phyloP scores from a whole-genome alignment of 2,888 invertebrate genomes.

The Dryomyza anilis region DNA sequence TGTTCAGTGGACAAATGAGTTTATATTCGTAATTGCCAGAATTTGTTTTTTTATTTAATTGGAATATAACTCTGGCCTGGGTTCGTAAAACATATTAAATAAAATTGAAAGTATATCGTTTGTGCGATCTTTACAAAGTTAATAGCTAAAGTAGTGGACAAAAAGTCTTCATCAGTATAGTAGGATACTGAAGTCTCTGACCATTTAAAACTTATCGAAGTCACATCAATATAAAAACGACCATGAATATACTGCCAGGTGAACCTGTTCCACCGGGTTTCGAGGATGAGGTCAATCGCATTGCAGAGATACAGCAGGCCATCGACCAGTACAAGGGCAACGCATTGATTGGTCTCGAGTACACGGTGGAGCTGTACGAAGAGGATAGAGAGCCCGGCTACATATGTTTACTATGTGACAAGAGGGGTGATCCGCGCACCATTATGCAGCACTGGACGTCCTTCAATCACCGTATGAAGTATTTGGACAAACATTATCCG shows the following conservation, averaged over 20 bases:
- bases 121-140: too few species aligned
- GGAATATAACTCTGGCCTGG: too few species aligned
- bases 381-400: conserved; percentile 74
- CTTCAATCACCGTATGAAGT: conserved; percentile 76
- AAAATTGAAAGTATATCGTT: too few species aligned
- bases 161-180: too few species aligned
- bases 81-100: too few species aligned
- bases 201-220: too few species aligned
- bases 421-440: conserved; percentile 78
- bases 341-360: conserved; percentile 75
- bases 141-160: too few species aligned
- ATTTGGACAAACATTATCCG: conserved; percentile 65
- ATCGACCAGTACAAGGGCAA: conserved; percentile 62
- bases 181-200: too few species aligned
- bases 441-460: conserved; percentile 80
- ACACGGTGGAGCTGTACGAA: conserved; percentile 74
- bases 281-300: conserved; percentile 66
- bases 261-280: conserved; percentile 75
- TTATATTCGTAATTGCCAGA: too few species aligned
- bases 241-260: conserved; percentile 63
- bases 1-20: too few species aligned
- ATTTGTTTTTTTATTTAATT: too few species aligned
- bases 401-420: conserved; percentile 78
- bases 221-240: conserved; percentile 5
- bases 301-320: conserved; percentile 63